Base-by-base conservation (phyloP, 2,113 vertebrate species). In the Apodemus speciosus region DNA sequence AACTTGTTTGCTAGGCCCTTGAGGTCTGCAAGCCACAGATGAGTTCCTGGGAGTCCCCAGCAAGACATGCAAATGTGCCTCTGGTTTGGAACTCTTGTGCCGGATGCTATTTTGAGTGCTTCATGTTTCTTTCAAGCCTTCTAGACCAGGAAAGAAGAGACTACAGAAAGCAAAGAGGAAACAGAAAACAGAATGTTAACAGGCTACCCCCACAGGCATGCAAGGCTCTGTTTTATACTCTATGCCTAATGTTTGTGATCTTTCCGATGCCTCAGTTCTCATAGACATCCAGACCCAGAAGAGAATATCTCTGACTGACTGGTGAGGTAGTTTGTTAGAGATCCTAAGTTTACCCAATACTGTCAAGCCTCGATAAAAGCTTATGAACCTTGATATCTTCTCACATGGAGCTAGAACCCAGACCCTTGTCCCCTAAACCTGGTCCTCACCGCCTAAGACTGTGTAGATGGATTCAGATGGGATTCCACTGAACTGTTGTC, bases 311-410 rank as follows among this genome's bases (percentile, higher is more conserved):
- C 43, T 53, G 25, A 40, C 9, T 72, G 43, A 25, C 27, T n/a
- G 18, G 16, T 23, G 8, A 21, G 2, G 6, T 46, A 30, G 51
- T 25, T 15, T 0, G 38, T 51, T 3, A 83, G 30, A 11, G 43
- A 88, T 23, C 68, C 43, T 95, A 79, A 49, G 69, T 94, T 84
- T 88, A 9, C n/a, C 64, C 23, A 35, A 43, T 75, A 69, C 25
- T 84, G 30, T 76, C 14, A 89, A 85, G 58, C 40, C 18, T 46
- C 69, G 3, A 7, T 69, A 40, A 66, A 90, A 18, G 18, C 46
- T 76, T 85, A 60, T 69, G 15, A 84, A 83, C 14, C 46, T 92
- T 60, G 27, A 53, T 11, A 62, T 40, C 51, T 25, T 94, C 2
- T 89, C 58, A 27, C 16, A 6, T 14, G 43, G 20, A 56, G 1